Percentiles rank a stretch among this genome's conserved stretches.
These are phyloP conservation scores for Enteromius treurensis DNA, from an alignment of 2,797 vertebrate species.

Conservation along the genomic window DNA sequence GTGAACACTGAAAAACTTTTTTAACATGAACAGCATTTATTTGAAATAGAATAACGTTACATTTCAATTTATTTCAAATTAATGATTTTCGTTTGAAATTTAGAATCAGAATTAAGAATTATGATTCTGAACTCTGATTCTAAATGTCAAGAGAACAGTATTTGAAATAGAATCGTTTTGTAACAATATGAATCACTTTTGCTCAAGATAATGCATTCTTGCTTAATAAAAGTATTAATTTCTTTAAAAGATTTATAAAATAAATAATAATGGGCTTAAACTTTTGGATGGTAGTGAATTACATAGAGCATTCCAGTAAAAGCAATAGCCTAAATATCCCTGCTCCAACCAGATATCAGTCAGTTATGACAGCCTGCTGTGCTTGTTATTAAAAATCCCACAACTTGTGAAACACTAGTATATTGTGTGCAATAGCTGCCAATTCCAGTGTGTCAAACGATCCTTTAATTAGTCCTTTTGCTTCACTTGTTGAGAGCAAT, in stretches of 20 bases:
- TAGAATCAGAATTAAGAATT: background rate
- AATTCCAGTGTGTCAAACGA: constrained; percentile 64
- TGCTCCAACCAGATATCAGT: constrained; percentile 10
- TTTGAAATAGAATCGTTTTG: background rate
- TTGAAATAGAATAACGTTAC: background rate
- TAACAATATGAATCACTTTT: background rate
- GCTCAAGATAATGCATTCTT: background rate
- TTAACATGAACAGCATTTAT: background rate
- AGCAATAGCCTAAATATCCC: background rate
- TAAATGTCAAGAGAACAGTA: background rate
- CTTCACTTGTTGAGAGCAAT: constrained; percentile 64
- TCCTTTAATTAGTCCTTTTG: constrained; percentile 66
- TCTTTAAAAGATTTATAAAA: background rate
- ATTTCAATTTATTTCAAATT: background rate
- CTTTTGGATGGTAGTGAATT: background rate
- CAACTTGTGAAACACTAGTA: constrained; percentile 24
- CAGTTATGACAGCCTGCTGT: constrained; percentile 30
- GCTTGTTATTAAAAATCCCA: constrained; percentile 27
- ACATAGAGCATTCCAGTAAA: background rate
- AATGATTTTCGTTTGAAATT: background rate
- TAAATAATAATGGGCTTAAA: background rate
- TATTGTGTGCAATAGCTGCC: constrained; percentile 49
- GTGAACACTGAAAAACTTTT: background rate
- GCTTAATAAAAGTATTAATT: background rate
- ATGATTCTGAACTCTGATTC: background rate